These are phyloP conservation scores for Pammene aurita DNA, from an alignment of 2,888 invertebrate genomes.

Conservation along the genomic window DNA sequence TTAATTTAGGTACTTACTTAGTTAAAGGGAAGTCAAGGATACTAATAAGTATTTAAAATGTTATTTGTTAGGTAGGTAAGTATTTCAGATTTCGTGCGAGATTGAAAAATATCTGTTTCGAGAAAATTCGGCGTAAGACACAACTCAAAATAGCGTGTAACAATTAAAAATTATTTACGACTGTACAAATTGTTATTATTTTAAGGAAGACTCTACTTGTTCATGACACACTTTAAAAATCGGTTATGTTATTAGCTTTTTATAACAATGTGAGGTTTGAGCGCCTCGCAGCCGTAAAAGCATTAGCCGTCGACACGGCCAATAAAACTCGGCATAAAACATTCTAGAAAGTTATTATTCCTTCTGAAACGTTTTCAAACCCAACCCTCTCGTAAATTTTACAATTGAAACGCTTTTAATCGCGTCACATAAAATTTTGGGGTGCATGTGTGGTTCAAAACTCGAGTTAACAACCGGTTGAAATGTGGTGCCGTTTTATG, in stretches of 20 bases:
- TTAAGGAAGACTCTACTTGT: too few relatives aligned
- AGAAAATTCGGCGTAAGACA: too few relatives aligned
- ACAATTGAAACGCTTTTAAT: slow-evolving; percentile 44
- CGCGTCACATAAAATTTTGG: slow-evolving; percentile 43
- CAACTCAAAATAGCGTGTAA: too few relatives aligned
- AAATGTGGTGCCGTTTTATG: slow-evolving; percentile 8
- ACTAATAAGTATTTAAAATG: too few relatives aligned
- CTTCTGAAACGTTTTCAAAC: slow-evolving; percentile 43
- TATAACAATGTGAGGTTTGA: slow-evolving; percentile 22
- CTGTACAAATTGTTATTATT: too few relatives aligned
- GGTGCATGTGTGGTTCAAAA: slow-evolving; percentile 33
- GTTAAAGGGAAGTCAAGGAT: too few relatives aligned
- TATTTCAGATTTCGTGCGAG: too few relatives aligned
- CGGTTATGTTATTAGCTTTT: slow-evolving; percentile 17
- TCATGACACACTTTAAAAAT: not conserved
- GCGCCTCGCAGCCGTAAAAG: slow-evolving; percentile 30
- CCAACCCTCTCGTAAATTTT: slow-evolving; percentile 41
- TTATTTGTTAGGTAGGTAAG: too few relatives aligned
- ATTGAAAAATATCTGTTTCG: too few relatives aligned
- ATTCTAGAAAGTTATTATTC: slow-evolving; percentile 43
- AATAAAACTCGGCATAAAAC: slow-evolving; percentile 45
- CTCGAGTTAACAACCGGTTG: slow-evolving; percentile 25
- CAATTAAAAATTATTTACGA: too few relatives aligned
- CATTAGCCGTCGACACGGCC: slow-evolving; percentile 42
- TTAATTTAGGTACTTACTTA: not conserved